Evolutionary conservation across 2,888 invertebrate species (phyloP), one percentile per base, ranked within the genome.

Genomic region (Agriopis leucophaearia): DNA sequence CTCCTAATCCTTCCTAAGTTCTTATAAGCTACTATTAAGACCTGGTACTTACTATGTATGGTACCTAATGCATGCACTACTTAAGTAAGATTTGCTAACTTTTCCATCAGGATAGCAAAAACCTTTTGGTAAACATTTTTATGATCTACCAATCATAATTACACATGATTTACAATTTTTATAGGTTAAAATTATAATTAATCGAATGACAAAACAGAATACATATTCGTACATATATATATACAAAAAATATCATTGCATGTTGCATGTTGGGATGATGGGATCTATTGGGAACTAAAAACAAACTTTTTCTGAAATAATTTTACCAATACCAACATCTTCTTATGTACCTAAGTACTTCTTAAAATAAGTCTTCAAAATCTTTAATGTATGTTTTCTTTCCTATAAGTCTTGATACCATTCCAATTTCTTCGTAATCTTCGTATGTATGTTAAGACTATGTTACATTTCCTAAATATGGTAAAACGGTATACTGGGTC

Each of bases 401-500:
- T 1, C 27, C 38, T 58, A 47, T 36, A 58, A 40, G 10, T 50
- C n/a, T 50, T 40, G 42, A 48, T 2, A 15, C 15, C 36, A 35
- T 57, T 10, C 45, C 38, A 15, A 15, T 18, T 16, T 48, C 8
- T 45, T 45, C 35, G 27, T 35, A n/a, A 27, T 27, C 18, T 57
- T 8, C 8, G 3, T 12, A 7, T 16, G 12, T 12, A 10, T 48
- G 18, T 12, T 48, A 18, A 57, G 27, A 27, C 27, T 36, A 47
- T 57, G 15, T 56, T 27, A 42, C 51, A 35, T 35, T 16, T 44
- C 35, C 12, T 57, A 45, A 47, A 65, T 27, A 18, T 65, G 54
- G 58, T 59, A 56, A 61, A 62, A 47, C 55, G 75, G 78, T 74
- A 64, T 79, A 71, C 74, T 73, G 76, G 66, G 65, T 59, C 55